Evolutionary conservation across 2,888 invertebrate genomes (phyloP), one percentile per base, ranked within the genome.

Genomic region (Acronicta psi): DNA sequence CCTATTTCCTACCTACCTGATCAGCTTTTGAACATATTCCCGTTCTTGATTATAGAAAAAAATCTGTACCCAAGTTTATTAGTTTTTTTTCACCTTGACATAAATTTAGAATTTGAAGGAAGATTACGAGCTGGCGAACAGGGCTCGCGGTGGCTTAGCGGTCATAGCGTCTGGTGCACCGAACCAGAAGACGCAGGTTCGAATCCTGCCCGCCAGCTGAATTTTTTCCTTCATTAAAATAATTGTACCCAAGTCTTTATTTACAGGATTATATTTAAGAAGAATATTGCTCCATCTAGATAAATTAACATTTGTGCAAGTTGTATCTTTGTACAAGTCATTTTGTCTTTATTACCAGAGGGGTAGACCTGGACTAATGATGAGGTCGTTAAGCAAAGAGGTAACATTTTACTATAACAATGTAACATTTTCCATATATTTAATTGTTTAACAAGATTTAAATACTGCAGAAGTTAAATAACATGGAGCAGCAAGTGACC

Each of bases 261-360:
- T 95, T 91, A 79, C 94, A 95, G 98, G 98, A 29, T 94, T 98
- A 69, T 98, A 97, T 87, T 94, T 98, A 64, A 94, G 98, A 64
- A 95, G 98, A 80, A 96, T 98, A 84, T 95, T 97, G 69, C 94
- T 98, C 0, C 96, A 97, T 66, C 96, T 98, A 82, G 97, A 98
- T 79, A 97, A 97, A 84, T 92, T 98, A 69, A 96, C 97, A 14
- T 98, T 98, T 91, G 96, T 97, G 36, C 97, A 98, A 94, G 96
- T 98, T 59, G 96, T 97, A 44, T 94, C 95, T 36, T 93, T 98
- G 23, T 97, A 96, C 82, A 95, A 96, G 75, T 95, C 96, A 68
- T 97, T 96, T 81, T 95, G 96, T 75, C 85, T 94, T 6, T 97
- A 97, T 85, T 97, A 96, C 81, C 95, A 95, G 73, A 94, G 92